Evolutionary conservation across 1,140 invertebrate genomes (phyloP).

Genomic region (Eciton burchellii): DNA sequence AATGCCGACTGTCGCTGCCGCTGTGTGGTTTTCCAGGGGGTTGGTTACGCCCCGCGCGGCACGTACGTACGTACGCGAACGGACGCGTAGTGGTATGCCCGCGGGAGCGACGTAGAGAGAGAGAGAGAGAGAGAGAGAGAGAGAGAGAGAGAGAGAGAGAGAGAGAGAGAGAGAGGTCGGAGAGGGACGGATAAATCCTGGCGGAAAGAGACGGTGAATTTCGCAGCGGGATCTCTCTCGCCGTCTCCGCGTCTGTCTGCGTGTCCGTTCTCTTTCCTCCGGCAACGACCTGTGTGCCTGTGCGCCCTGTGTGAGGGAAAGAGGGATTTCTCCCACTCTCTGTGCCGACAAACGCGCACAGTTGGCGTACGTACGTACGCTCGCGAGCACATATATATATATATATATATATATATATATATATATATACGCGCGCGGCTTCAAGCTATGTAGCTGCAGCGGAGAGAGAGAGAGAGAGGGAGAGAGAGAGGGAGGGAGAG

Average conservation of each 20-base stretch:
- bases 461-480: not conserved
- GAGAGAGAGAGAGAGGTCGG: not conserved
- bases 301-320: slow-evolving; percentile 62
- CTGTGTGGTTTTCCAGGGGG: slow-evolving; percentile 77
- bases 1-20: slow-evolving; percentile 81
- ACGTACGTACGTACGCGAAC: slow-evolving; percentile 64
- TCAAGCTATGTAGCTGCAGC: slow-evolving; percentile 32
- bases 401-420: not conserved
- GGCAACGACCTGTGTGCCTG: slow-evolving; percentile 47
- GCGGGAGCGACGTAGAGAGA: slow-evolving; percentile 56
- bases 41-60: slow-evolving; percentile 81
- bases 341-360: slow-evolving; percentile 34
- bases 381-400: not conserved
- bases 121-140: slow-evolving; percentile 50
- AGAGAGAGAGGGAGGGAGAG: slow-evolving; percentile 63
- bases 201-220: slow-evolving; percentile 55
- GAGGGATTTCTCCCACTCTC: slow-evolving; percentile 72
- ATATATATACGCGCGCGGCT: slow-evolving; percentile 41
- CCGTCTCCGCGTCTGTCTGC: slow-evolving; percentile 42
- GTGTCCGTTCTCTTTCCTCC: slow-evolving; percentile 58
- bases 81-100: slow-evolving; percentile 43
- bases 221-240: slow-evolving; percentile 70
- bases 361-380: slow-evolving; percentile 64
- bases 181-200: slow-evolving; percentile 39
- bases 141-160: slow-evolving; percentile 66